Percentiles rank a stretch among this genome's conserved stretches.
Conservation (phyloP, 1,140 invertebrate genomes). For the Antheraea pernyi region DNA sequence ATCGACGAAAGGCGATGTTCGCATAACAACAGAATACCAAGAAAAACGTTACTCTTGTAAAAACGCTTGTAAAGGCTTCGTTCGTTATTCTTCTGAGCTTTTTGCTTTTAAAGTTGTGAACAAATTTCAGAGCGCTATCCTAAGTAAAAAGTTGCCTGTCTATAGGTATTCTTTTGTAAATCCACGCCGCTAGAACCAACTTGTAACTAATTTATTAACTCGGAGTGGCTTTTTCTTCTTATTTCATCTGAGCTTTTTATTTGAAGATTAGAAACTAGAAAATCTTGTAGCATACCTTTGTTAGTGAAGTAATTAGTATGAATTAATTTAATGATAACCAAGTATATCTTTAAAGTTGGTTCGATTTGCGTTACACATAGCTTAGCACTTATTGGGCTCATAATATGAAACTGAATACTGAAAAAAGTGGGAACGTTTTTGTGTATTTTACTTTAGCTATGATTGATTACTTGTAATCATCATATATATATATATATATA, state of each 20-base stretch:
- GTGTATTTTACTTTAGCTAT: no score
- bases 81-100: constrained; percentile 37
- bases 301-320: background rate
- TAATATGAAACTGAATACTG: no score
- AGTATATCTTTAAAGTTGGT: background rate
- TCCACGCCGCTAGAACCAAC: background rate
- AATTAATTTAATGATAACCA: no score
- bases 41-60: constrained; percentile 24
- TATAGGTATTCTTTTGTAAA: constrained; percentile 16
- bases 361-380: no score
- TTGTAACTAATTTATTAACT: constrained; percentile 2
- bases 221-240: background rate
- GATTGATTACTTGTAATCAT: no score
- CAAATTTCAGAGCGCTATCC: constrained; percentile 26
- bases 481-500: no score
- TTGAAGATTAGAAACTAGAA: background rate
- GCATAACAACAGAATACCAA: constrained; percentile 18
- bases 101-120: constrained; percentile 32
- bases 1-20: constrained; percentile 17
- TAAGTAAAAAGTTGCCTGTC: constrained; percentile 26
- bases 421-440: no score
- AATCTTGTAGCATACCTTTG: background rate
- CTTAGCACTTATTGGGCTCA: no score
- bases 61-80: constrained; percentile 23
- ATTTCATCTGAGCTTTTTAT: constrained; percentile 12